These are phyloP conservation scores for Marcusenius ussheri DNA, from an alignment of 2,113 vertebrate species.

Conservation along the genomic window DNA sequence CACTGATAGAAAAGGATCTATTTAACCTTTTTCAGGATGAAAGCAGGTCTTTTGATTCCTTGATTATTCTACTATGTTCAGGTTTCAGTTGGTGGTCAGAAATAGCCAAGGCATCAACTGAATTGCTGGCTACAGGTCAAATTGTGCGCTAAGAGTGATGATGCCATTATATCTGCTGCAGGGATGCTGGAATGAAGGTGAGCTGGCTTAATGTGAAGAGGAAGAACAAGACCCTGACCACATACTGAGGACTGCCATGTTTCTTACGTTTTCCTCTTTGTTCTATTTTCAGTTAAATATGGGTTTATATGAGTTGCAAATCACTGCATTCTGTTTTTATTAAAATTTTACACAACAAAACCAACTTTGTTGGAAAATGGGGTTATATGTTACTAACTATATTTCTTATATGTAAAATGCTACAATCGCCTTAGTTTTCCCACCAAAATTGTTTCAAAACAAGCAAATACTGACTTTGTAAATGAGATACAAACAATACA, in stretches of 20 bases:
- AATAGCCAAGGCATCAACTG: background rate
- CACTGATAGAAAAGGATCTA: background rate
- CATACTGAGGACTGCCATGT: background rate
- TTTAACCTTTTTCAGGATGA: background rate
- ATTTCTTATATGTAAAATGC: background rate
- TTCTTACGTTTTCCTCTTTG: background rate
- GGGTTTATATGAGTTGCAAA: background rate
- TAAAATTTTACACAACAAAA: background rate
- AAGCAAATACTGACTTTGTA: too few species aligned
- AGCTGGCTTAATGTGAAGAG: background rate
- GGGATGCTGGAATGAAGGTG: background rate
- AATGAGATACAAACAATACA: background rate
- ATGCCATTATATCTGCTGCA: background rate
- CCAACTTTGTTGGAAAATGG: background rate
- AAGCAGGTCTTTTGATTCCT: background rate
- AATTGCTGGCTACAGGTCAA: background rate
- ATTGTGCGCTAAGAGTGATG: background rate
- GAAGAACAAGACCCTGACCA: background rate
- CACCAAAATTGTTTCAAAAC: background rate
- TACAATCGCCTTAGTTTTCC: background rate
- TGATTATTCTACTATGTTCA: background rate
- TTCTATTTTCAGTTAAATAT: background rate
- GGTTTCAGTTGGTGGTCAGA: background rate
- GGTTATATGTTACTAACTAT: background rate
- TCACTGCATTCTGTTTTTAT: background rate